Base-by-base conservation (phyloP, 92 coral and sea anemone species). In the Pocillopora meandrina region DNA sequence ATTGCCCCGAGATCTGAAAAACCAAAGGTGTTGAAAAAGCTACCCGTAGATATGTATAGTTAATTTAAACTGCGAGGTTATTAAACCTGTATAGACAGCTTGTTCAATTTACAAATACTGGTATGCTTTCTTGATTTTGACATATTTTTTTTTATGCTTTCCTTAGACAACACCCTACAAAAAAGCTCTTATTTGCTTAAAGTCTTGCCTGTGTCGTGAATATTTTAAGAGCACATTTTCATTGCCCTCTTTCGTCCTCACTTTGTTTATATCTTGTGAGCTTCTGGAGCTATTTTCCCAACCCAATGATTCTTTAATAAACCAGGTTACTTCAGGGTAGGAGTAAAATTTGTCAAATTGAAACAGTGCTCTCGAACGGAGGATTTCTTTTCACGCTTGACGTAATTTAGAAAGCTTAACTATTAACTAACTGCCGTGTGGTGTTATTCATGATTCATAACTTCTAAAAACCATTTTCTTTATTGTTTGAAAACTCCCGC, bases 361-460 rank as follows among this genome's bases (percentile, higher is more conserved):
- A 17, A 36, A 19, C n/a, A 69, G 61, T 34, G 49, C 9, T 80
- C 84, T 80, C 56, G 84, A 80, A 81, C 12, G 23, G 23, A 19
- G 23, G 34, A 73, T 20, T 68, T 47, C 12, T 61, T 6, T 74
- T 21, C 72, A 23, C 26, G 74, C 73, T 64, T 83, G 80, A 83
- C 72, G 80, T 83, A 83, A 83, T 83, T 59, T 55, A 21, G 34
- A 83, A 83, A 73, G 16, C 73, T 83, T 23, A 63, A 72, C 86
- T 52, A 64, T 83, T 83, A 83, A 83, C 74, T 83, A 73, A 83
- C 79, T 74, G 73, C 72, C 64, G 49, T 56, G n/a, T 56, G 18
- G 56, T 35, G 64, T 83, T 74, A 83, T 83, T 47, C 86, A 83
- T 83, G 86, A 83, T 83, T 83, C 63, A 83, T 83, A 73, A 74